Percentiles rank a stretch among this genome's conserved stretches.
These are phyloP conservation scores for Dascillus cervinus DNA, from an alignment of 2,888 invertebrate species.

Conservation along the genomic window DNA sequence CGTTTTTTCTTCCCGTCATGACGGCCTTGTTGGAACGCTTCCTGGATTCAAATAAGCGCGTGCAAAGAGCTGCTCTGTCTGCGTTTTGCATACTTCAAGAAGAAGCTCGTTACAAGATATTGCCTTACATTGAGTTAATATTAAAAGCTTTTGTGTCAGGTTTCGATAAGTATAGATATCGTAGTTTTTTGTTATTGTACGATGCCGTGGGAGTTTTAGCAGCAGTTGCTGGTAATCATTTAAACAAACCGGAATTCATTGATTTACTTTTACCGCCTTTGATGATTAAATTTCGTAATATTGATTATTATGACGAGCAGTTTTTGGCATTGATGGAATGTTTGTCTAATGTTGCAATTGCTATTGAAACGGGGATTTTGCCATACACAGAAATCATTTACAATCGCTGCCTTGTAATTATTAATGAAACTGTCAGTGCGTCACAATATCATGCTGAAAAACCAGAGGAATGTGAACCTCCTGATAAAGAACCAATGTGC, in stretches of 20 bases:
- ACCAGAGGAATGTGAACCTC: constrained; percentile 59
- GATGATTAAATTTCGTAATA: constrained; percentile 62
- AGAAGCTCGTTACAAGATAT: constrained; percentile 64
- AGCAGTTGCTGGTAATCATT: constrained; percentile 62
- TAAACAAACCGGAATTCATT: constrained; percentile 61
- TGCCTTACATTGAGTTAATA: constrained; percentile 64
- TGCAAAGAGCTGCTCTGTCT: constrained; percentile 71
- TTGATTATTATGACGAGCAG: constrained; percentile 61
- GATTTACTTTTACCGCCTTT: constrained; percentile 64
- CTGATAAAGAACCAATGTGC: constrained; percentile 66
- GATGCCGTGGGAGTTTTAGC: constrained; percentile 72
- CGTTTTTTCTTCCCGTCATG: constrained; percentile 64
- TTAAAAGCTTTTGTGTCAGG: constrained; percentile 65
- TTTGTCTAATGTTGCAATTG: constrained; percentile 67
- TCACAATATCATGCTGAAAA: constrained; percentile 53
- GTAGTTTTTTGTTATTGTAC: constrained; percentile 66
- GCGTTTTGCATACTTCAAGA: constrained; percentile 74
- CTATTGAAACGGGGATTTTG: constrained; percentile 62
- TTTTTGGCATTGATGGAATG: constrained; percentile 68
- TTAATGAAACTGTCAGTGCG: constrained; percentile 61
- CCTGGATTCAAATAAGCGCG: constrained; percentile 65
- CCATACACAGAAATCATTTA: constrained; percentile 68
- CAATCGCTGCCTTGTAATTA: constrained; percentile 57
- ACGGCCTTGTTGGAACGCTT: constrained; percentile 60
- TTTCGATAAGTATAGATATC: constrained; percentile 59